Percentiles rank a stretch among this genome's conserved stretches.
Evolutionary conservation across 2,888 invertebrate species (phyloP).

Genomic region (Pristionchus arcanus): DNA sequence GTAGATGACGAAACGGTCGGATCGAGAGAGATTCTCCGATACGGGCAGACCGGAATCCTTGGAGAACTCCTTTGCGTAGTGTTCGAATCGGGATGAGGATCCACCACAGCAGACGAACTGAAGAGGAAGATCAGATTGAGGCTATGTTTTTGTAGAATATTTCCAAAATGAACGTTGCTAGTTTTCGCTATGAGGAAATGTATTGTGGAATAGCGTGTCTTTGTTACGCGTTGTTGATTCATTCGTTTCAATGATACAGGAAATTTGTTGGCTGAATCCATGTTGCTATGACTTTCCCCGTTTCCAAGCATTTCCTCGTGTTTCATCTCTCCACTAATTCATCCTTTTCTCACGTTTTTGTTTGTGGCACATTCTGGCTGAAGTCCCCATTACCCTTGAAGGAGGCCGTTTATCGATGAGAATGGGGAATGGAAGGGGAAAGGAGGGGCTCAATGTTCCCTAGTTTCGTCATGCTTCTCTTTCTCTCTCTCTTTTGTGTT

Average conservation of each 20-base stretch:
- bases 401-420: conserved; percentile 2
- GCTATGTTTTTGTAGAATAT: too few relatives aligned
- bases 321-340: neutral
- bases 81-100: conserved; percentile 80
- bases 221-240: too few relatives aligned
- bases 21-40: conserved; percentile 79
- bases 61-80: conserved; percentile 80
- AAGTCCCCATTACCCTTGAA: neutral
- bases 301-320: neutral
- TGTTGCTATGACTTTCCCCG: neutral
- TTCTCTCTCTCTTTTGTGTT: neutral
- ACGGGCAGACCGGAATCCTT: conserved; percentile 67
- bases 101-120: conserved; percentile 82
- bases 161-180: neutral
- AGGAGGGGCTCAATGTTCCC: neutral
- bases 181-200: too few relatives aligned
- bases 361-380: neutral
- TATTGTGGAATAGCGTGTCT: too few relatives aligned
- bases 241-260: too few relatives aligned
- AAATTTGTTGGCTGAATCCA: too few relatives aligned
- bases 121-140: neutral
- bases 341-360: neutral
- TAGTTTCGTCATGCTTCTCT: neutral
- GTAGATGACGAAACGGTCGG: conserved; percentile 81
- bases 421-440: neutral